Conservation (phyloP, 2,797 vertebrate genomes). For the Falco berigora region DNA sequence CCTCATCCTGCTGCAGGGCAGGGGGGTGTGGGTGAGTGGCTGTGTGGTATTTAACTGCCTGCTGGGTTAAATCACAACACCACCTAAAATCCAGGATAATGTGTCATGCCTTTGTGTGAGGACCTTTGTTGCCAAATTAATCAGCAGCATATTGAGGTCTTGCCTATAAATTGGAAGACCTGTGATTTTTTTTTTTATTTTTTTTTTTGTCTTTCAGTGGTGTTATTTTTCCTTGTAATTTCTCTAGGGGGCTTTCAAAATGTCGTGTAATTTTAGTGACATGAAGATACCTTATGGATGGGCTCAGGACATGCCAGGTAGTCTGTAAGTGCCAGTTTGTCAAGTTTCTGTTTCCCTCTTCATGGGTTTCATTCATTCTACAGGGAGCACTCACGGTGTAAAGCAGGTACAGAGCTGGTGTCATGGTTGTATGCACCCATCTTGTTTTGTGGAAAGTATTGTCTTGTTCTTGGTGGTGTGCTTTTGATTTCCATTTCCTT, state of each 20-base stretch:
- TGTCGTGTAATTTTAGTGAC: neutral
- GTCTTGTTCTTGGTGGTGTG: neutral
- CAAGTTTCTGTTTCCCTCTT: neutral
- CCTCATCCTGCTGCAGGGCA: too few species aligned
- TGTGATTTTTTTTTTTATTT: neutral
- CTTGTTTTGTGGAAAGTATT: neutral
- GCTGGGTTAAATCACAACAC: neutral
- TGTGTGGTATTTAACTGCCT: neutral
- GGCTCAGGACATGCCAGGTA: neutral
- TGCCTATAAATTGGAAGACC: neutral
- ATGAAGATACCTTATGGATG: neutral
- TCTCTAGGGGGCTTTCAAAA: neutral
- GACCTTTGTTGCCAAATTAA: neutral
- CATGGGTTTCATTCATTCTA: neutral
- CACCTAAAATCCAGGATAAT: neutral
- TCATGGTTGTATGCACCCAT: neutral
- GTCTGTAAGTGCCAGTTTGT: neutral
- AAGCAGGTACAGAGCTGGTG: neutral
- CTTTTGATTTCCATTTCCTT: neutral
- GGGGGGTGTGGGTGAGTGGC: too few species aligned
- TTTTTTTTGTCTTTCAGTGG: neutral
- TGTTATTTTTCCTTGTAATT: neutral
- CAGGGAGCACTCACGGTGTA: rapidly evolving
- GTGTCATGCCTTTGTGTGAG: neutral
- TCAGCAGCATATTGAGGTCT: neutral